Conservation (phyloP, 1,140 invertebrate species). For the Trichogramma pretiosum region DNA sequence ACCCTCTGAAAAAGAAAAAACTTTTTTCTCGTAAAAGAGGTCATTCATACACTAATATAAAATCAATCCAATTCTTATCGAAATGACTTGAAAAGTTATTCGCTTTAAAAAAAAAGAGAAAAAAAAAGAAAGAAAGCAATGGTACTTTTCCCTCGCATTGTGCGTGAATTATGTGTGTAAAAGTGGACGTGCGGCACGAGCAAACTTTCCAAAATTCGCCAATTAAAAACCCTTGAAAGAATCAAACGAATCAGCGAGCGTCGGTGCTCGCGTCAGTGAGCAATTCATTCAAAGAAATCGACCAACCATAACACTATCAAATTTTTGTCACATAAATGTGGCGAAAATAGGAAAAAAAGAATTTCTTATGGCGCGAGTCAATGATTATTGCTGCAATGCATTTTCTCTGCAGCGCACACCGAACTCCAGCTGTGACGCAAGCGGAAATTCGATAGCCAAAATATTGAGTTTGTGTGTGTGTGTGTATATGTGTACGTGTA, state of each 20-base stretch:
- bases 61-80: too few relatives aligned
- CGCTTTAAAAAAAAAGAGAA: conserved; percentile 1
- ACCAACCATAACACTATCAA: background rate
- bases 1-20: too few relatives aligned
- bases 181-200: too few relatives aligned
- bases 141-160: too few relatives aligned
- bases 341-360: too few relatives aligned
- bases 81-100: conserved; percentile 5
- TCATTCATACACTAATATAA: too few relatives aligned
- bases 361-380: too few relatives aligned
- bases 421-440: conserved; percentile 4
- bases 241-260: conserved; percentile 6
- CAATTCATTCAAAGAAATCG: conserved; percentile 6
- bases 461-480: conserved; percentile 30
- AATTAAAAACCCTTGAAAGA: conserved; percentile 13
- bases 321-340: too few relatives aligned
- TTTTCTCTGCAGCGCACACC: too few relatives aligned
- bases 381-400: background rate
- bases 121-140: background rate
- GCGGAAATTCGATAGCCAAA: conserved; percentile 36
- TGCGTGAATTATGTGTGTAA: too few relatives aligned
- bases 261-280: too few relatives aligned
- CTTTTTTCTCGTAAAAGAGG: too few relatives aligned
- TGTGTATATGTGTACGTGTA: background rate
- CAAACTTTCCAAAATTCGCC: conserved; percentile 3